Evolutionary conservation across 2,113 vertebrate species (phyloP), one percentile per base, ranked within the genome.

Genomic region (Festucalex cinctus): DNA sequence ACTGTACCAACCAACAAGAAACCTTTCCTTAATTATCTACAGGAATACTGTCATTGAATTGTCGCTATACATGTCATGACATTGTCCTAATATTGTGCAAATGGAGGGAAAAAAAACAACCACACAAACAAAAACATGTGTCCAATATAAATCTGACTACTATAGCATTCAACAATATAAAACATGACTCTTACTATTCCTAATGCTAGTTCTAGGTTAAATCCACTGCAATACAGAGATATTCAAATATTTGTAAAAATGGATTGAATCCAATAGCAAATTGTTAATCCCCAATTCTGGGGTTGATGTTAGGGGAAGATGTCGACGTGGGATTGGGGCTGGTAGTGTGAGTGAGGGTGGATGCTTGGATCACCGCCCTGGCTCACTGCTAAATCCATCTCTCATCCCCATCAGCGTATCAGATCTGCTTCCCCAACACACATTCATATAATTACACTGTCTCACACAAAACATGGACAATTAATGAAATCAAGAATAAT

Each of bases 361-460:
- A 65, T 66, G 70, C 69, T 76, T 84, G 86, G 79, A 84, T 83
- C 77, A 68, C 76, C 68, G 75, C 80, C 79, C 73, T 74, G 80
- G 75, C 78, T 82, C 77, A 63, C 41, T 62, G 74, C 79, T 82
- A 83, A 86, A 88, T 84, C 85, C 77, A 77, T 65, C 66, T 22
- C 65, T 86, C 75, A 83, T 79, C 77, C 70, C 77, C 56, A 74
- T 84, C 77, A 73, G 75, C 71, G 70, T 68, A 68, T 76, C 76
- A 74, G 20, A 39, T 61, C 58, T 22, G n/a, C 51, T 54, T 10
- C 51, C 22, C 22, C 24, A 14, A 14, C 48, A 22, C 22, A 13
- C 22, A 26, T 14, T 54, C 51, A 14, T 13, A 5, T 22, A 24
- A 54, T 26, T 5, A 24, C 69, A 35, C 43, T 26, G 46, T 13